Base-by-base conservation (phyloP, 2,113 vertebrate genomes). In the Dipodomys merriami region DNA sequence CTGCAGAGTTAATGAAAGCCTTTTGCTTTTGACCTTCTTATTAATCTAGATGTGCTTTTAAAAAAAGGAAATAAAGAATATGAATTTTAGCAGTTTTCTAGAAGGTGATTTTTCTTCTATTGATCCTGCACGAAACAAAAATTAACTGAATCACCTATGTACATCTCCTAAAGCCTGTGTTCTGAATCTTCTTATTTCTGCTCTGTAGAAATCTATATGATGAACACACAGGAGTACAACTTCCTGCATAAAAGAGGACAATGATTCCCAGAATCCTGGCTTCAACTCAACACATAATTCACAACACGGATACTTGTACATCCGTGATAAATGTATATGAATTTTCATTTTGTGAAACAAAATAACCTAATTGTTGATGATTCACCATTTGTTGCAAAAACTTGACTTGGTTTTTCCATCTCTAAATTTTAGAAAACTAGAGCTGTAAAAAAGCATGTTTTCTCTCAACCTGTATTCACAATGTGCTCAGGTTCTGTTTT, bases 341-440 rank as follows among this genome's bases (percentile, higher is more conserved):
- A 84, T 92, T 87, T 82, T 95, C 82, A 95, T 97, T 97, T 94
- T 97, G 87, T 97, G 92, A 98, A 97, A 94, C 90, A 88, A 96
- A 96, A 88, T 93, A 76, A 91, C 35, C 81, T 82, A 90, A 76
- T 53, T 86, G n/a, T 16, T 88, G 72, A 88, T 84, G 23, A 91
- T 67, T 88, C 9, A 88, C 72, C n/a, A 90, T 46, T 91, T 85
- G 72, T 90, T 71, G 86, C 85, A 97, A 97, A 97, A 93, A 93
- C 44, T 95, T 96, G 91, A 97, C 87, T 18, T 19, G 97, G 92
- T 73, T 96, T 95, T 90, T 95, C 86, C 96, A 85, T 97, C 60
- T 72, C 88, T 96, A 46, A 95, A 76, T 96, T 95, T 97, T 97
- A 95, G 86, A 92, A 90, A 87, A 94, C 87, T 76, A 92, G 46